Evolutionary conservation across 2,888 invertebrate species (phyloP).

Genomic region (Brachynemurus nebulosus): DNA sequence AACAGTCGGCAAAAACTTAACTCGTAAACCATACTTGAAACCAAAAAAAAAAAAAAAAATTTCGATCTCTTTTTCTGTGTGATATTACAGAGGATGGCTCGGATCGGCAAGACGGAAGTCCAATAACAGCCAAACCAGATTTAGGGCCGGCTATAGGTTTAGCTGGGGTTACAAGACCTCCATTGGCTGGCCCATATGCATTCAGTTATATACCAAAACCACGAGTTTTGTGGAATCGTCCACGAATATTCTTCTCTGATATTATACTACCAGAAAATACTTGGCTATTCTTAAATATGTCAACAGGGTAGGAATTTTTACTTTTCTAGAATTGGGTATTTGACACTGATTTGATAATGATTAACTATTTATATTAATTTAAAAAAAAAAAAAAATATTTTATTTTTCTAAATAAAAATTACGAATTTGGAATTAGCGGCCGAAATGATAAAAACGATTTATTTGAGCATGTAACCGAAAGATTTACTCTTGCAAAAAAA

Average conservation of each 20-base stretch:
- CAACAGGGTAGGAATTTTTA: slow-evolving; percentile 47
- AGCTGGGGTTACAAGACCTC: slow-evolving; percentile 52
- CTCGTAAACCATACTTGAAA: no score
- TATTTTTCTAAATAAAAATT: no score
- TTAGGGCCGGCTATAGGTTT: slow-evolving; percentile 22
- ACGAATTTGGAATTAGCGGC: no score
- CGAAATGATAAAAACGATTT: no score
- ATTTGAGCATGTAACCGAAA: no score
- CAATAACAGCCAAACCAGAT: slow-evolving; percentile 32
- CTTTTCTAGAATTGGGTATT: background rate
- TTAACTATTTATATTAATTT: no score
- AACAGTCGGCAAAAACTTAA: no score
- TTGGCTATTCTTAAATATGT: slow-evolving; percentile 74
- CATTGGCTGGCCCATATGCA: slow-evolving; percentile 78
- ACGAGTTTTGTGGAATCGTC: slow-evolving; percentile 53
- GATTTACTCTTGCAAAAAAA: no score
- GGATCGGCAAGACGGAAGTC: slow-evolving; percentile 28
- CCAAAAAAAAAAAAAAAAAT: no score
- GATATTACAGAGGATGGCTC: background rate
- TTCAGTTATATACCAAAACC: slow-evolving; percentile 78
- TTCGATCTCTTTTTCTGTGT: background rate
- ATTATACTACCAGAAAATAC: slow-evolving; percentile 47
- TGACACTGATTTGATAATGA: background rate
- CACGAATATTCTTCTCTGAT: slow-evolving; percentile 63
- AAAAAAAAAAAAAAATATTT: no score